Base-by-base conservation (phyloP, 2,113 vertebrate genomes). In the Sinocyclocheilus grahami region DNA sequence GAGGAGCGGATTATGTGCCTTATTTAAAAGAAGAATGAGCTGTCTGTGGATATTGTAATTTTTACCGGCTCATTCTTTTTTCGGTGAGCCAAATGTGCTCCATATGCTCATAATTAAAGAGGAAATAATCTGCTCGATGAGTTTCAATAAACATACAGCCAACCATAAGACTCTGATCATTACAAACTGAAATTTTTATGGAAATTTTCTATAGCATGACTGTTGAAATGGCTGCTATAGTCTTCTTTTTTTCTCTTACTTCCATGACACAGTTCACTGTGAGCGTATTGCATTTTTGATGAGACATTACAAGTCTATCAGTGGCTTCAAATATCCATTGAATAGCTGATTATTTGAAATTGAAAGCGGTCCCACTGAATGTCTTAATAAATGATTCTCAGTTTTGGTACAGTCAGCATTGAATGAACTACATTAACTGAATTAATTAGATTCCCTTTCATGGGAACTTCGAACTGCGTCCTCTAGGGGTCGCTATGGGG, bases 1-100 rank as follows among this genome's bases (percentile, higher is more conserved):
- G 12, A 82, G 62, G 14, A 33, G 78, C 2, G 22, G 16, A 48
- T 82, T 69, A 67, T 82, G 10, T 46, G 62, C 42, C n/a, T 82
- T 82, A 82, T 67, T 30, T 67, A 24, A 30, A 82, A 33, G 42
- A 80, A 63, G 24, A 82, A 82, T 67, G 79, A 67, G 62, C 79
- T 82, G 62, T 67, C 79, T 1, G 53, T 78, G 37, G 62, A 82
- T 20, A 12, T 7, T 48, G 62, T 51, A 14, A 82, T 65, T 63
- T 63, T 82, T 67, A 63, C 51, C 16, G 37, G 62, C 27, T n/a
- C 9, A 5, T 67, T 67, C 42, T 82, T 30, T 48, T 16, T 67
- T 48, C 9, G 4, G n/a, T 18, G 39, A 48, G 16, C 13, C 79
- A 30, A 48, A 67, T 62, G 22, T 18, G 22, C 39, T 27, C 1